Evolutionary conservation across 2,113 vertebrate genomes (phyloP).

Genomic region (Pseudopodoces humilis): DNA sequence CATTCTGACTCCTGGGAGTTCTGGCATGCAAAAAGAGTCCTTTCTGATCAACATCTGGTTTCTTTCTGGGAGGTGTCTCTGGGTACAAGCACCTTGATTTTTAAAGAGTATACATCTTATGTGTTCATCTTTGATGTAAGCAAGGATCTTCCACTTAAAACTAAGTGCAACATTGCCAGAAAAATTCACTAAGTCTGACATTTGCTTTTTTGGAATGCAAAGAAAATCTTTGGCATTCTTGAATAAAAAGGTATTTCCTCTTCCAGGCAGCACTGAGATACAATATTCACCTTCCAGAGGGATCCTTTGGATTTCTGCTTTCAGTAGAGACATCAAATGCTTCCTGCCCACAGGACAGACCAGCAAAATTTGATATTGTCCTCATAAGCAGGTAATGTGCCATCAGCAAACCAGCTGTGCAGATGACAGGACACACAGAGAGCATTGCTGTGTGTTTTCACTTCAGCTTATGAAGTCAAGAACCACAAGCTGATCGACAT

Average conservation of each 20-base stretch:
- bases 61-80: background rate
- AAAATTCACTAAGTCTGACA: background rate
- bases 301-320: conserved; percentile 51
- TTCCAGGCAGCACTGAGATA: conserved; percentile 64
- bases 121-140: background rate
- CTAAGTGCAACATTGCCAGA: background rate
- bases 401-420: background rate
- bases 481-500: background rate
- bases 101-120: background rate
- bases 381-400: conserved; percentile 48
- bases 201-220: background rate
- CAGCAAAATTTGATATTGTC: conserved; percentile 55
- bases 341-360: background rate
- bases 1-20: background rate
- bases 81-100: background rate
- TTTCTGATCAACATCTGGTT: background rate
- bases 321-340: conserved; percentile 36
- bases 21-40: background rate
- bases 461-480: background rate
- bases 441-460: background rate
- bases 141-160: background rate
- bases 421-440: fast-evolving
- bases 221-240: background rate
- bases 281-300: conserved; percentile 54
- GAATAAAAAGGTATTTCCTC: background rate